Evolutionary conservation across 2,888 invertebrate species (phyloP), one percentile per base, ranked within the genome.

Genomic region (Cataglyphis albicans): DNA sequence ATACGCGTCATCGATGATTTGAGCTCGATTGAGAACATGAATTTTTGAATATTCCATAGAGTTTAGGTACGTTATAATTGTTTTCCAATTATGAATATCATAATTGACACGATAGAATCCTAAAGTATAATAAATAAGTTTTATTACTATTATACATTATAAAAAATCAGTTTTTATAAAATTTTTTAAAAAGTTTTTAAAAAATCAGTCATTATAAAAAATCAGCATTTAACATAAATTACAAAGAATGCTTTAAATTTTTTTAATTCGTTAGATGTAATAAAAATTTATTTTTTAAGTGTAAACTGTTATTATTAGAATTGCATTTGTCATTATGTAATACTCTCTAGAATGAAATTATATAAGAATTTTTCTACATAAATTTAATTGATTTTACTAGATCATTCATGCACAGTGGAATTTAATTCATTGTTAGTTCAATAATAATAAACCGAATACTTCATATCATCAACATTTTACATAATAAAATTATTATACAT

Each of bases 71-170:
- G 4, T 7, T 3, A 63, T 21, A 10, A 84, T 81, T 55, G 55
- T 75, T 12, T 80, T 57, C 93, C 92, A 93, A 84, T 90, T 92
- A 10, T 84, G 67, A 18, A 57, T 18, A 73, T 93, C 92, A 81
- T 93, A 93, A 84, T 92, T 91, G 6, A 93, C 92, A 5, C 92
- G 93, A 84, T 93, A 95, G 84, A 91, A 94, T 35, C 94, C 95
- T 94, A 81, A n/a, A 3, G 0, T 7, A 52, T 18, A 72, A 41
- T 18, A 41, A 38, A 72, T 52, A 21, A 18, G 9, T 41, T 59
- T 0, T 35, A 35, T n/a, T 32, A 52, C 15, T 9, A 52, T 7
- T 21, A 38, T 48, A 15, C n/a, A 52, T 35, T 12, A 41, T 21
- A 21, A 63, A 21, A 21, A 21, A 21, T 21, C 21, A 21, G 21